Evolutionary conservation across 2,797 vertebrate genomes (phyloP), one percentile per base, ranked within the genome.

Genomic region (Aeoliscus strigatus): DNA sequence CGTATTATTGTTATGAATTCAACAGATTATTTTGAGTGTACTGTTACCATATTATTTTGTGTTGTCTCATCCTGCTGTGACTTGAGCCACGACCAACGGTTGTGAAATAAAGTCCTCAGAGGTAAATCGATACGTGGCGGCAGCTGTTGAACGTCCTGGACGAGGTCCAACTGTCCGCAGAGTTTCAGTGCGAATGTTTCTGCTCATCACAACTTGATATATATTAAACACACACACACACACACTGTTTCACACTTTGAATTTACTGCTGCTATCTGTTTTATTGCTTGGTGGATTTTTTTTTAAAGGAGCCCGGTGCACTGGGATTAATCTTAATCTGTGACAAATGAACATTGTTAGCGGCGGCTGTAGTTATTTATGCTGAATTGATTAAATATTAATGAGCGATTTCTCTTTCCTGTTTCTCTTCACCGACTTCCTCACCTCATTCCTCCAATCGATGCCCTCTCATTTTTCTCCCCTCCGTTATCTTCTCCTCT

Each of bases 351-450:
- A 46, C 37, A 31, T 46, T 64, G 70, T 73, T 60, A 66, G 31
- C 60, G 44, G 43, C 24, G 52, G 43, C 44, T 73, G 63, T 38
- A 46, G 66, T 54, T 66, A 30, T 73, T 79, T 62, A 62, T 60
- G 48, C 21, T 8, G 13, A 2, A n/a, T 51, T 61, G 48, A 61
- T 73, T 61, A 61, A 79, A 68, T 75, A 73, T 73, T 77, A 65
- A 75, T 39, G 32, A 25, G 26, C 26, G 0, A 0, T 50, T 29
- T 70, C 48, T 54, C 13, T 42, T 0, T 28, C 21, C 18, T 24
- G 9, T 44, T 33, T 42, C 26, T 26, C 26, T 31, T 15, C 4
- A 8, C 18, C n/a, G n/a, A n/a, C n/a, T 21, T 21, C 6, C 6
- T 42, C 12, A 28, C n/a, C 31, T 2, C 23, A 6, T 14, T n/a